phyloP scores from a whole-genome alignment of 2,888 invertebrate species.

The Pandemis heparana region DNA sequence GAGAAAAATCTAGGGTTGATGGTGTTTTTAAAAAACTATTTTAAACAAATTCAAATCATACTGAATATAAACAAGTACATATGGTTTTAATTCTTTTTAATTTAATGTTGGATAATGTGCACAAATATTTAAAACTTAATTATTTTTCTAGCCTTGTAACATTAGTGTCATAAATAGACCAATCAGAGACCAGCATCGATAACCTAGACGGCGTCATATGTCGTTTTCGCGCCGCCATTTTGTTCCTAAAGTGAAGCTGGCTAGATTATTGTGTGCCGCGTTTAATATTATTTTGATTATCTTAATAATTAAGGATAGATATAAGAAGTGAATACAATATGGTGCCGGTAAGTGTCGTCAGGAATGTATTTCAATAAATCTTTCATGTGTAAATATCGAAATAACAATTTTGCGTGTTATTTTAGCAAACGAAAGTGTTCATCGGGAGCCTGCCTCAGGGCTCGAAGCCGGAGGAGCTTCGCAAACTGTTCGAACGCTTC shows the following conservation, averaged over 20 bases:
- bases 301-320: conserved; percentile 45
- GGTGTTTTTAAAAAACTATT: too few species aligned
- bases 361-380: conserved; percentile 33
- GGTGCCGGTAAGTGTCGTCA: conserved; percentile 75
- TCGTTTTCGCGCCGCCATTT: conserved; percentile 53
- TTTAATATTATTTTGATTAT: conserved; percentile 42
- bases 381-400: neutral
- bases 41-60: too few species aligned
- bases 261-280: conserved; percentile 33
- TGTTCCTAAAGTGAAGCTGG: conserved; percentile 44
- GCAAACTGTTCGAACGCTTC: conserved; percentile 93
- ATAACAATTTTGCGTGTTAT: conserved; percentile 45
- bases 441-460: conserved; percentile 96
- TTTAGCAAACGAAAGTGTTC: conserved; percentile 94
- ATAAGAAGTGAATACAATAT: conserved; percentile 55
- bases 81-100: neutral
- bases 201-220: conserved; percentile 37
- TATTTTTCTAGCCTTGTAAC: conserved; percentile 19
- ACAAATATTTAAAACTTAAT: neutral
- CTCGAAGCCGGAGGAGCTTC: conserved; percentile 93
- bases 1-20: too few species aligned
- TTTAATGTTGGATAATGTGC: neutral
- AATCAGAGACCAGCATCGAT: conserved; percentile 30
- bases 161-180: neutral
- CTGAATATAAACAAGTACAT: too few species aligned